Conservation (phyloP, 2,797 vertebrate genomes). For the Acrocephalus scirpaceus region DNA sequence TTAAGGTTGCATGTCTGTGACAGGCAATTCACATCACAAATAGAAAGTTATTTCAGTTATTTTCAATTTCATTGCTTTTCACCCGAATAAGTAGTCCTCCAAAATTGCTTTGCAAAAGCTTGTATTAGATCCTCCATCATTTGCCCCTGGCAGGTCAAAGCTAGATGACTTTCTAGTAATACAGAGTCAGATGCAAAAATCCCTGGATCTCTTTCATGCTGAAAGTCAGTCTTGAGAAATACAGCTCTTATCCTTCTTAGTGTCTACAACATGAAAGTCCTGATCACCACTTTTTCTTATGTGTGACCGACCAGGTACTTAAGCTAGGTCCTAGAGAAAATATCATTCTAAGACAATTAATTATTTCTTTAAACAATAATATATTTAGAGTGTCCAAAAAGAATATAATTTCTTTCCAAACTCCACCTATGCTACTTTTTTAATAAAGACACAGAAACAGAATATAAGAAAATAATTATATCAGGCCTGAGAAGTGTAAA, state of each 20-base stretch:
- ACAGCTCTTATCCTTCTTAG: neutral
- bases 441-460: neutral
- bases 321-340: neutral
- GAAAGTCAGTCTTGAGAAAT: neutral
- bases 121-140: neutral
- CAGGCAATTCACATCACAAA: neutral
- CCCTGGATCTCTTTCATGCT: neutral
- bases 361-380: neutral
- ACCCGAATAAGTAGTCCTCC: neutral
- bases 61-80: slow-evolving; percentile 5
- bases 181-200: neutral
- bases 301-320: neutral
- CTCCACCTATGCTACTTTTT: neutral
- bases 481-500: slow-evolving; percentile 33
- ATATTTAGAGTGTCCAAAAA: slow-evolving; percentile 38
- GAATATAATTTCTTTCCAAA: slow-evolving; percentile 49
- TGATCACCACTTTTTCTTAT: neutral
- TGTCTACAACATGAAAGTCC: accelerated
- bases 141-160: neutral
- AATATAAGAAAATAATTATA: slow-evolving; percentile 41
- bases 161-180: neutral
- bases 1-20: neutral
- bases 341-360: neutral
- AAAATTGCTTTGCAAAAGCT: neutral
- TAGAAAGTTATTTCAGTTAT: neutral